Evolutionary conservation across 2,113 vertebrate species (phyloP), one percentile per base, ranked within the genome.

Genomic region (Murina feae): DNA sequence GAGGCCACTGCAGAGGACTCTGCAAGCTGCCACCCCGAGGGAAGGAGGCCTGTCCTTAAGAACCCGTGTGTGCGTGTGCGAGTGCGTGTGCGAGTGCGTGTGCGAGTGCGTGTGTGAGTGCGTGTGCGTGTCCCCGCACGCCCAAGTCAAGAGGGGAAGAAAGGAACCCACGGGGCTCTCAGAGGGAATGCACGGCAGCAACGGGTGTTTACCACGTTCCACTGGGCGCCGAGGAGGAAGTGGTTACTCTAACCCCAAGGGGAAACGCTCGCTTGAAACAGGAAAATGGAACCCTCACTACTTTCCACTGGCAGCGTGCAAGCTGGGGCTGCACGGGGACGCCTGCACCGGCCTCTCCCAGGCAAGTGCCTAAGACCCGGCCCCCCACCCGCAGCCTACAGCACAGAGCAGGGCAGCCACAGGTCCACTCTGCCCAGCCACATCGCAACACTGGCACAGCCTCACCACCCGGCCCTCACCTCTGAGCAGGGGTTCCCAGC

Each of bases 231-330:
- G 81, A 90, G 95, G 93, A 97, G 96, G 97, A 97, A 97, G 97
- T 97, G 95, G 95, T 93, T 97, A 96, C 90, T 90, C n/a, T 94
- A 93, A 97, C 95, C 97, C 96, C 94, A 75, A 89, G 95, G 94
- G 96, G 96, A 97, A 97, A 97, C 25, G 74, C 96, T 97, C 20
- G 80, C 94, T 89, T 95, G 95, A 95, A 96, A 97, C 96, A 97
- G 97, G 97, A 97, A 97, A 97, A 97, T 97, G 90, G 96, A 97
- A 93, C 96, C 91, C 96, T 94, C 93, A 93, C 93, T 85, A 97
- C 93, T 97, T 97, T 97, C 96, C 96, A 97, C 95, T 91, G 82
- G 94, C 88, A 75, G 87, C 30, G 42, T 89, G 90, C 82, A 72
- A 72, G 79, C 49, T 42, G 49, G 35, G 0, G 79, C 76, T 91